Conservation (phyloP, 2,113 vertebrate species). For the Cyprinodon brontotheroides region DNA sequence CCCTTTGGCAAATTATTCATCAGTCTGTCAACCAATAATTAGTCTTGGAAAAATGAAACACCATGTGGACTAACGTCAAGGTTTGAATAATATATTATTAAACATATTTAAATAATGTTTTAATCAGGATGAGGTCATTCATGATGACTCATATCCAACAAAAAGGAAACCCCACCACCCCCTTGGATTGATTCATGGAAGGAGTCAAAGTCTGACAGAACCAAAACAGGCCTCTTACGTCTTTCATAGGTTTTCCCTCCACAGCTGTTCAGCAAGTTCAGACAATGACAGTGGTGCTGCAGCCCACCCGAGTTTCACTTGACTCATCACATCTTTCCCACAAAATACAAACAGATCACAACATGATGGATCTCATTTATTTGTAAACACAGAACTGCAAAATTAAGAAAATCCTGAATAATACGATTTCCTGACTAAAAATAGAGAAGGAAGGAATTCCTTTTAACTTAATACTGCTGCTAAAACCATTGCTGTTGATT, state of each 20-base stretch:
- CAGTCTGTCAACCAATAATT: too few relatives aligned
- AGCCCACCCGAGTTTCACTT: slow-evolving; percentile 63
- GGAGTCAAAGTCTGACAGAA: slow-evolving; percentile 63
- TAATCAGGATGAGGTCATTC: slow-evolving; percentile 24
- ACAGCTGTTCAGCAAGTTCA: slow-evolving; percentile 65
- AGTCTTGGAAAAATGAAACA: neutral
- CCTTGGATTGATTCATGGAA: slow-evolving; percentile 55
- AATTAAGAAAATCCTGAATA: neutral
- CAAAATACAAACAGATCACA: neutral
- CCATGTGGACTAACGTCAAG: neutral
- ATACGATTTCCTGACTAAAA: too few relatives aligned
- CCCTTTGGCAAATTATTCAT: too few relatives aligned
- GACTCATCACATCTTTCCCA: slow-evolving; percentile 43
- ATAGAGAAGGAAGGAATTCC: too few relatives aligned
- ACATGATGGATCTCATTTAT: slow-evolving; percentile 20
- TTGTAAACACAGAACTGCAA: slow-evolving; percentile 15
- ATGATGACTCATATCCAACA: slow-evolving; percentile 20
- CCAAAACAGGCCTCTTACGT: slow-evolving; percentile 67
- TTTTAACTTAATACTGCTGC: neutral
- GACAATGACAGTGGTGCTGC: slow-evolving; percentile 46
- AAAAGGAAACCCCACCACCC: slow-evolving; percentile 18
- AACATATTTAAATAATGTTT: neutral
- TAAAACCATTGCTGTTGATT: neutral
- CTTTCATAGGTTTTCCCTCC: slow-evolving; percentile 54
- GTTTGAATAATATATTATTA: too few relatives aligned